phyloP scores from a whole-genome alignment of 2,113 vertebrate genomes.

The Mastomys coucha region DNA sequence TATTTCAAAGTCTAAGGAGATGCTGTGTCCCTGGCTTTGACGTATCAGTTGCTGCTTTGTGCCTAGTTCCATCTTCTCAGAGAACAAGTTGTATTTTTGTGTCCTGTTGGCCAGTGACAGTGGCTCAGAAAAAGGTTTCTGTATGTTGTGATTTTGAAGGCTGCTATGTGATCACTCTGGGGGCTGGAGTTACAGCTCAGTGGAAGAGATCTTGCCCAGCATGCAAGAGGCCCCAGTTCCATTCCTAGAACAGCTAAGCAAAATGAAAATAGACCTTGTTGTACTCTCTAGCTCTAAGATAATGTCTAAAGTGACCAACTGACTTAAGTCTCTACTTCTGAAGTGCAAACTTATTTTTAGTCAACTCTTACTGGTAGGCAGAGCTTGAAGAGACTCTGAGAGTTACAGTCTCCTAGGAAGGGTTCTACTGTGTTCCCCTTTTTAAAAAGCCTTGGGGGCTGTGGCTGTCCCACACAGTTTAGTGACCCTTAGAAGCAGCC shows the following conservation, averaged over 20 bases:
- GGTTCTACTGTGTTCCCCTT: background rate
- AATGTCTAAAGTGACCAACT: background rate
- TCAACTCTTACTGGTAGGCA: background rate
- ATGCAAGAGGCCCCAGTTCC: background rate
- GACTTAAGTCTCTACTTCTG: background rate
- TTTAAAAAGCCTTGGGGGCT: background rate
- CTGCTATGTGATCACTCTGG: background rate
- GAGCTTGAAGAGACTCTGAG: background rate
- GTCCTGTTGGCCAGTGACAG: background rate
- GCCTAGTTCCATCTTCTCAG: background rate
- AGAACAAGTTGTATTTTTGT: background rate
- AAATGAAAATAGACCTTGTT: background rate
- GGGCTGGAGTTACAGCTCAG: background rate
- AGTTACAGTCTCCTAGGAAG: background rate
- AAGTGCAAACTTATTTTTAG: background rate
- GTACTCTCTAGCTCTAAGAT: background rate
- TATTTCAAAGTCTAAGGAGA: background rate
- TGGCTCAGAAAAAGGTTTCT: background rate
- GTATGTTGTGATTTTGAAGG: background rate
- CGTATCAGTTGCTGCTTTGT: background rate
- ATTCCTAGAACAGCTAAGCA: background rate
- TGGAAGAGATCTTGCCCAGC: background rate
- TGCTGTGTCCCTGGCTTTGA: background rate
- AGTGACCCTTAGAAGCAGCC: background rate
- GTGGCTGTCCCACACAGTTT: background rate